Evolutionary conservation across 92 coral and sea anemone species (phyloP).

Genomic region (Virgularia gustaviana): DNA sequence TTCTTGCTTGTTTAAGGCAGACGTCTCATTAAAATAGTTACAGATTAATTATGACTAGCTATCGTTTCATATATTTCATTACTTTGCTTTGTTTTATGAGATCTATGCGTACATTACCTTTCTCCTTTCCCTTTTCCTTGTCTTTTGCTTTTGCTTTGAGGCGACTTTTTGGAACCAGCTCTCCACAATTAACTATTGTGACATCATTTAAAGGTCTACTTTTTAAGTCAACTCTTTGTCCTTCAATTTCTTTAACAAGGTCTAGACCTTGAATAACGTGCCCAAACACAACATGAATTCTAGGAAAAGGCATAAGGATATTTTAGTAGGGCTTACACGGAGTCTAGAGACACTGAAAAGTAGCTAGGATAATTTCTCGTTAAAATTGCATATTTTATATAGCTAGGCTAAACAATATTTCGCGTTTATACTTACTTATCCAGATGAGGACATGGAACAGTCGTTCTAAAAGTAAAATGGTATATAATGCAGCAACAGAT

Average conservation of each 20-base stretch:
- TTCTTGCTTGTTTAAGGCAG: no score
- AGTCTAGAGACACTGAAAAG: background rate
- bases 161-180: constrained; percentile 74
- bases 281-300: constrained; percentile 92
- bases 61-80: constrained; percentile 37
- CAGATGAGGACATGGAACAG: constrained; percentile 88
- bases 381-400: background rate
- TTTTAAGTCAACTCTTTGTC: constrained; percentile 74
- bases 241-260: constrained; percentile 70
- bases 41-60: constrained; percentile 7
- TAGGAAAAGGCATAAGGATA: no score
- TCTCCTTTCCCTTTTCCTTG: constrained; percentile 12
- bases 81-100: background rate
- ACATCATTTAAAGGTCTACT: constrained; percentile 75
- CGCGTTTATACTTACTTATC: constrained; percentile 91
- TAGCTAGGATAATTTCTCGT: background rate
- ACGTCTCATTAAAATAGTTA: background rate
- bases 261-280: constrained; percentile 90
- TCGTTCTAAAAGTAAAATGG: no score
- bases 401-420: no score
- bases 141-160: constrained; percentile 7
- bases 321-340: background rate
- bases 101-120: constrained; percentile 23
- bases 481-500: no score
- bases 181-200: constrained; percentile 81